Base-by-base conservation (phyloP, 1,140 invertebrate genomes). In the Cyrtorhinus lividipennis region DNA sequence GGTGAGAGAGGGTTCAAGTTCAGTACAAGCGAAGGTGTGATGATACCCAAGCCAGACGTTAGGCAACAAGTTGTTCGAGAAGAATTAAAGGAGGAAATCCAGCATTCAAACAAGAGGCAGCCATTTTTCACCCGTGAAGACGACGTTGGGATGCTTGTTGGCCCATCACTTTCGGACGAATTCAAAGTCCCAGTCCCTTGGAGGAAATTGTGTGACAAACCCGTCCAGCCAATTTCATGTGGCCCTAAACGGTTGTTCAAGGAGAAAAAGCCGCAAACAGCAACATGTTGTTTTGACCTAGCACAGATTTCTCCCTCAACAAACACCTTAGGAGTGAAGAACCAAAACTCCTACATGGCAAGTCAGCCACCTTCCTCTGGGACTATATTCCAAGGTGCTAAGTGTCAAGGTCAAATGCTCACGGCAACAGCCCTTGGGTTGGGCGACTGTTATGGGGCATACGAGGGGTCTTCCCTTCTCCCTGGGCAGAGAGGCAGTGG, bases 1-100 rank as follows among this genome's bases (percentile, higher is more conserved):
- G 56, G 56, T 10, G 56, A 58, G 13, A 58, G 26, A 58, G 56
- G 56, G 3, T 24, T 58, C 56, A 58, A 24, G 24, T 58, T 27
- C 12, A 58, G 25, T 20, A 53, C 48, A 8, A 53, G 48, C 18
- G 48, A 53, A 53, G 48, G 48, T 10, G 12, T 53, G 10, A 12
- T 22, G 10, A 53, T 5, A 20, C 18, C 48, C 5, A 12, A 53
- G 20, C 5, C 5, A 5, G 20, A 22, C 8, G 48, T 53, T n/a
- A 44, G 38, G n/a, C n/a, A 44, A 44, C 38, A 44, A 44, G 38
- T 8, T 44, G 38, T 10, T 10, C 8, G 38, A 44, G n/a, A 44
- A 44, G 38, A 44, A 44, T n/a, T 10, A 44, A n/a, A n/a, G 8
- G 8, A n/a, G n/a, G 38, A n/a, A 44, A 44, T 44, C n/a, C n/a